Evolutionary conservation across 2,888 invertebrate genomes (phyloP).

Genomic region (Cosmia pyralina): DNA sequence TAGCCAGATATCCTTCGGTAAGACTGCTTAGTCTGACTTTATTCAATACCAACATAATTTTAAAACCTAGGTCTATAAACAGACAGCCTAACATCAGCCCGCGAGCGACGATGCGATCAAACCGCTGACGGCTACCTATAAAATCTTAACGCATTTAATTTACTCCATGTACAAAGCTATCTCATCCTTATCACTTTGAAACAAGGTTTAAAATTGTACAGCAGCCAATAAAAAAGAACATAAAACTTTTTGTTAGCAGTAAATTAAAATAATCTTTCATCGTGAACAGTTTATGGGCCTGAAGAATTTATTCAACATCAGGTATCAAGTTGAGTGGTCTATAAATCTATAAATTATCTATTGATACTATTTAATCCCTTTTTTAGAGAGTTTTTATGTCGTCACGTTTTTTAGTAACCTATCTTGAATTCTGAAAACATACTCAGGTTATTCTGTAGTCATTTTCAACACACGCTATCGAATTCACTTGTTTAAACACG

Average conservation of each 20-base stretch:
- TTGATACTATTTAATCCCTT: conserved; percentile 58
- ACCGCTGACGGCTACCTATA: conserved; percentile 22
- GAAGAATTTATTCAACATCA: conserved; percentile 62
- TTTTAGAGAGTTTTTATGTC: conserved; percentile 40
- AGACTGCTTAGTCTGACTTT: not conserved
- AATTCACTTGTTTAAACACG: not conserved
- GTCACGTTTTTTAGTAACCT: conserved; percentile 1
- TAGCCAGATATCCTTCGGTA: not conserved
- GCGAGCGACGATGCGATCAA: conserved; percentile 17
- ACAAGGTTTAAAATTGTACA: conserved; percentile 25
- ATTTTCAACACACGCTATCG: not conserved
- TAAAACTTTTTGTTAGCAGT: conserved; percentile 59
- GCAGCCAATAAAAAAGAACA: conserved; percentile 18
- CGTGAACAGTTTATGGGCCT: conserved; percentile 54
- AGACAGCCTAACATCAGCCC: conserved; percentile 19
- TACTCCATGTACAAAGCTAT: not conserved
- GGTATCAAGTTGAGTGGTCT: conserved; percentile 57
- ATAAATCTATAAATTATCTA: conserved; percentile 67
- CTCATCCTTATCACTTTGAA: not conserved
- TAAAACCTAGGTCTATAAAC: not conserved
- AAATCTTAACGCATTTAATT: conserved; percentile 53
- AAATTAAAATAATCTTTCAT: conserved; percentile 66
- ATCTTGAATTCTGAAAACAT: not conserved
- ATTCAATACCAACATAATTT: not conserved
- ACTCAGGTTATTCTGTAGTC: not conserved